phyloP scores from a whole-genome alignment of 1,140 invertebrate species.

The Listronotus oregonensis region DNA sequence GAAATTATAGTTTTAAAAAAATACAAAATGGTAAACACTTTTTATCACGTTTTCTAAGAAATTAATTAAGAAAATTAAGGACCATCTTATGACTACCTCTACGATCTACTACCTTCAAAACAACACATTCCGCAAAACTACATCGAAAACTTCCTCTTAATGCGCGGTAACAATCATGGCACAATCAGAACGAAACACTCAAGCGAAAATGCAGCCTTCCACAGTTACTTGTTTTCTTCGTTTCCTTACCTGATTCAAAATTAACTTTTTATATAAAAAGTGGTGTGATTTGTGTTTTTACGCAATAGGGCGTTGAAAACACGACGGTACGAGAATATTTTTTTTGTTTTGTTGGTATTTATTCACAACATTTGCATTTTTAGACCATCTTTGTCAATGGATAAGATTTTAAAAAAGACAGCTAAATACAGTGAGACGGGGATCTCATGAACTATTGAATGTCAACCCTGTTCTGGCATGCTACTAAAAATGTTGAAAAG shows the following conservation, averaged over 20 bases:
- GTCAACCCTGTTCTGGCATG: no score
- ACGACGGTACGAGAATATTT: conserved; percentile 17
- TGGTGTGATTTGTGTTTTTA: background rate
- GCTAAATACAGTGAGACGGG: no score
- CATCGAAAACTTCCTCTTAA: background rate
- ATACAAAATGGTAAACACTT: no score
- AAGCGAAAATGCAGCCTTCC: conserved; percentile 34
- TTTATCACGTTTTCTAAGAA: no score
- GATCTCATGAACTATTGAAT: no score
- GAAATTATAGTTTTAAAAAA: no score
- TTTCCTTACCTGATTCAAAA: background rate
- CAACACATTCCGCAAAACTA: background rate
- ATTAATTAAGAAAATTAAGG: no score
- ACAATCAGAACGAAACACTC: conserved; percentile 46
- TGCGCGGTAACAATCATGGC: conserved; percentile 41
- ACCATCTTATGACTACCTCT: no score
- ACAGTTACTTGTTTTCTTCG: conserved; percentile 10
- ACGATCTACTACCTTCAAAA: conserved; percentile 22
- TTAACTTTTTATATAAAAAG: background rate
- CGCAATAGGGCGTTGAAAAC: conserved; percentile 17
- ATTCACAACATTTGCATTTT: background rate
- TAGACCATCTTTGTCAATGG: no score
- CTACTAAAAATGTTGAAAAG: no score
- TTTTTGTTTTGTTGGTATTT: conserved; percentile 1
- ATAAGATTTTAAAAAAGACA: no score